phyloP scores from a whole-genome alignment of 2,797 vertebrate genomes.

The Nannoperca australis region DNA sequence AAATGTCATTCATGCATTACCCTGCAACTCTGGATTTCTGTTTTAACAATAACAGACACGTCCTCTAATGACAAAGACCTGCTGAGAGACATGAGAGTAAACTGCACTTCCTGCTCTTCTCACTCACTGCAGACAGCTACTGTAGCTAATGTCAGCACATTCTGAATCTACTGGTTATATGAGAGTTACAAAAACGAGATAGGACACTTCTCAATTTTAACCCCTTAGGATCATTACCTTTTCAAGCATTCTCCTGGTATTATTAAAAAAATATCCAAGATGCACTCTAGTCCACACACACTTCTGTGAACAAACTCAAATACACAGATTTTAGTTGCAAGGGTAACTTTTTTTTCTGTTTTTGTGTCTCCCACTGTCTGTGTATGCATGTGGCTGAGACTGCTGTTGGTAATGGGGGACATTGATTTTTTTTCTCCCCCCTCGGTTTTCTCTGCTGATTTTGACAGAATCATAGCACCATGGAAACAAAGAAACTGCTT shows the following conservation, averaged over 20 bases:
- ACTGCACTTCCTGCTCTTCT: constrained; percentile 37
- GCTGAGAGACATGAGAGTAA: constrained; percentile 29
- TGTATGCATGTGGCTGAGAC: constrained; percentile 65
- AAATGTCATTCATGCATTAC: background rate
- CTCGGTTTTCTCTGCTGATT: constrained; percentile 90
- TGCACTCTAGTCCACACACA: constrained; percentile 11
- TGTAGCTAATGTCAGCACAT: constrained; percentile 23
- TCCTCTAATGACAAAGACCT: constrained; percentile 25
- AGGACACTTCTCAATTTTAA: constrained; percentile 22
- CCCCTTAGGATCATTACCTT: constrained; percentile 20
- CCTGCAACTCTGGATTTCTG: constrained; percentile 6
- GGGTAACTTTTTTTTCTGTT: constrained; percentile 44
- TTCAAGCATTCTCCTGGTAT: constrained; percentile 18
- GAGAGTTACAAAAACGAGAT: constrained; percentile 3
- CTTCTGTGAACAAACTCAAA: constrained; percentile 42
- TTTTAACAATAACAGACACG: constrained; percentile 8
- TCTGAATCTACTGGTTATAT: constrained; percentile 16
- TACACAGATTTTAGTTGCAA: constrained; percentile 39
- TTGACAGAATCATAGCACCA: constrained; percentile 98
- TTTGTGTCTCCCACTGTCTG: constrained; percentile 45
- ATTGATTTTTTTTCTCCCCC: constrained; percentile 94
- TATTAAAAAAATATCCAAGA: constrained; percentile 32
- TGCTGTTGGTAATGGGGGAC: constrained; percentile 84
- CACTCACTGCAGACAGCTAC: constrained; percentile 21
- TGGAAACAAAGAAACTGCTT: constrained; percentile 91